Percentiles rank a stretch among this genome's conserved stretches.
Conservation (phyloP, 1,140 invertebrate species). For the Helicorthomorpha holstii region DNA sequence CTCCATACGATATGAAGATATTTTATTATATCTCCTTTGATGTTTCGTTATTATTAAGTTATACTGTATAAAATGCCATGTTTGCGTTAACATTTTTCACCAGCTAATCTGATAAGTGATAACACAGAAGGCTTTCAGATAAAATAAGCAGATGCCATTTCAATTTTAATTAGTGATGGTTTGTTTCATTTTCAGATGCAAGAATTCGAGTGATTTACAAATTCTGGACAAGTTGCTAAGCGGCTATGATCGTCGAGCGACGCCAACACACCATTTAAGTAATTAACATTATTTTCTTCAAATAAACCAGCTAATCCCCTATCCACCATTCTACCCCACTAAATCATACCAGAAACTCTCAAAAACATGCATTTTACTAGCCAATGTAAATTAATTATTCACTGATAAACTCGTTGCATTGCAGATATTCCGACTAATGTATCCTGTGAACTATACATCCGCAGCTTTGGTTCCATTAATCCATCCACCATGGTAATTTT, state of each 20-base stretch:
- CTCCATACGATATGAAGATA: no score
- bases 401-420: conserved; percentile 6
- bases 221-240: conserved; percentile 28
- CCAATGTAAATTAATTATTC: not conserved
- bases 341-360: conserved; percentile 1
- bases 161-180: no score
- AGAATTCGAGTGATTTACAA: conserved; percentile 16
- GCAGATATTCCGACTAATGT: conserved; percentile 25
- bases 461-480: conserved; percentile 35
- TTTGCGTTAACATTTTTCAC: no score
- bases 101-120: no score
- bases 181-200: not conserved
- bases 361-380: not conserved
- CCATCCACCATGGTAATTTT: conserved; percentile 34
- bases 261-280: conserved; percentile 26
- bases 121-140: no score
- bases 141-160: no score
- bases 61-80: no score
- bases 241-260: conserved; percentile 28
- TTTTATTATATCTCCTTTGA: no score
- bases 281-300: not conserved
- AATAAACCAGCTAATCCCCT: not conserved
- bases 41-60: no score
- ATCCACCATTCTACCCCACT: not conserved
- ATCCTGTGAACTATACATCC: conserved; percentile 30